Percentiles rank a stretch among this genome's conserved stretches.
Evolutionary conservation across 2,888 invertebrate genomes (phyloP).

Genomic region (Ornithoptera priamus): DNA sequence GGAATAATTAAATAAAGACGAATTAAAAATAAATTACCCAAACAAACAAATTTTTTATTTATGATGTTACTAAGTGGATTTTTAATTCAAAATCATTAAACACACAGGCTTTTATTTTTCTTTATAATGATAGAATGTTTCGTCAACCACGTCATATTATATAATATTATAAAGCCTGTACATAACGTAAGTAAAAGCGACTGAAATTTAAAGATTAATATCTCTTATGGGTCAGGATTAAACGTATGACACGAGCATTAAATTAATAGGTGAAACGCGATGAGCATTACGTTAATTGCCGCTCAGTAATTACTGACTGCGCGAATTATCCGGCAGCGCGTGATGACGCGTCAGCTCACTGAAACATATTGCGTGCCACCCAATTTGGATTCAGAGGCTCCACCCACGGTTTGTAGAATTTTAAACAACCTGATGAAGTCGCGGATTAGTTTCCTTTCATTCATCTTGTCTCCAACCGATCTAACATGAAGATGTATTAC

Average conservation of each 20-base stretch:
- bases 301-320: constrained; percentile 37
- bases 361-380: constrained; percentile 39
- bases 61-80: no score
- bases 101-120: no score
- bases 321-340: constrained; percentile 38
- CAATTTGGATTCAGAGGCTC: constrained; percentile 42
- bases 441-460: constrained; percentile 49
- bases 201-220: constrained; percentile 1
- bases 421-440: constrained; percentile 46
- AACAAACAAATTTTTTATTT: no score
- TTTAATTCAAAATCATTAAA: no score
- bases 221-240: constrained; percentile 12
- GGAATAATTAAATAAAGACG: not conserved
- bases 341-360: constrained; percentile 31
- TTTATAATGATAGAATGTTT: no score
- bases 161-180: no score
- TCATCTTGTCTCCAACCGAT: constrained; percentile 34
- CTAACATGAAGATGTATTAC: no score
- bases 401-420: constrained; percentile 42
- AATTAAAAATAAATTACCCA: no score
- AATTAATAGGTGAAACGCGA: constrained; percentile 27
- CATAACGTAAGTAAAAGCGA: not conserved
- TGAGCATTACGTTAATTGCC: constrained; percentile 36
- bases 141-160: no score
- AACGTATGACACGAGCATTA: constrained; percentile 22